Conservation (phyloP, 2,113 vertebrate species). For the Aldabrachelys gigantea region DNA sequence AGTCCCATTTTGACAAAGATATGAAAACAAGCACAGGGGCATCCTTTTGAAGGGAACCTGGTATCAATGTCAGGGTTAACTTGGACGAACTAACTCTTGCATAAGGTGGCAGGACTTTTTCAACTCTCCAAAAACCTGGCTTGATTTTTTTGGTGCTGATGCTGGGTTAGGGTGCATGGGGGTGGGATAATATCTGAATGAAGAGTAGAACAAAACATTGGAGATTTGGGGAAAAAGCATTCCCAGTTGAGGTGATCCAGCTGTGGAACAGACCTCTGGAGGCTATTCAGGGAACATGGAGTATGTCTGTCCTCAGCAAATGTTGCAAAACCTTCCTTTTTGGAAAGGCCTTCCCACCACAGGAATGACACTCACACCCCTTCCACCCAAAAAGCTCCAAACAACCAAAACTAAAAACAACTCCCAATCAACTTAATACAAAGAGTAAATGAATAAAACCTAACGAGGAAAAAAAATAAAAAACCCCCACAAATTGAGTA, state of each 20-base stretch:
- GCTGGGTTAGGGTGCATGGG: accelerated
- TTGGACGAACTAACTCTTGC: not conserved
- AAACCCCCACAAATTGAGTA: not conserved
- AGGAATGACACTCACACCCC: not conserved
- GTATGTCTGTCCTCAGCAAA: not conserved
- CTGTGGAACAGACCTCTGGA: not conserved
- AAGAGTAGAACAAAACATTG: accelerated
- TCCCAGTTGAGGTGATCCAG: not conserved
- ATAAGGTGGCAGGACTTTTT: not conserved
- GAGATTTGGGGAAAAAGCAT: not conserved
- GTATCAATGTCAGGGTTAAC: not conserved
- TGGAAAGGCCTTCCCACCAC: not conserved
- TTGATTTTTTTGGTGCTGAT: not conserved
- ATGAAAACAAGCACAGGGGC: not conserved
- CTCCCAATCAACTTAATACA: not conserved
- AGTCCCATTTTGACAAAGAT: slow-evolving; percentile 60
- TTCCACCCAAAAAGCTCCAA: not conserved
- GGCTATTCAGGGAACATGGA: not conserved
- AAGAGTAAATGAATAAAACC: not conserved
- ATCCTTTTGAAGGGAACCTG: not conserved
- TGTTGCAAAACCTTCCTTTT: not conserved
- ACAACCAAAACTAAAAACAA: not conserved
- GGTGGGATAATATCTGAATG: accelerated
- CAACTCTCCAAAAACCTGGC: not conserved
- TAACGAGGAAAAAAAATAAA: not conserved